Base-by-base conservation (phyloP, 2,888 invertebrate species). In the Timema podura region DNA sequence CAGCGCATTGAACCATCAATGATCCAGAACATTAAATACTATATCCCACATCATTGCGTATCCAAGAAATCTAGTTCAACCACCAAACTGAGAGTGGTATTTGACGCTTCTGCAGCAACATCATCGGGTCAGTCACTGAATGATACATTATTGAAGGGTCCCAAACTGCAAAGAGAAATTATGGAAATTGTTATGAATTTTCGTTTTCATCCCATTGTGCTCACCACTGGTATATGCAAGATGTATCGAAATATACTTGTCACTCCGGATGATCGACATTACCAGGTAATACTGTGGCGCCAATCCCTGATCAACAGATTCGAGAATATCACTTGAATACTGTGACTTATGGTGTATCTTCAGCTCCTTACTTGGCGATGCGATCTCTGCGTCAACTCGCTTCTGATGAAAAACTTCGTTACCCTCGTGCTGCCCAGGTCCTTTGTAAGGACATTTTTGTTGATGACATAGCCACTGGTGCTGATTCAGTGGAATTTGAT, bases 211-310 rank as follows among this genome's bases (percentile, higher is more conserved):
- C 6, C 15, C 11, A 45, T 59, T 8, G 59, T 59, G 5, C 45
- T 59, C 10, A 59, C 59, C 13, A 30, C 59, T 44, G 59, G 16
- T 15, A 59, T 59, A 59, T 59, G 59, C 30, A 59, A 59, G 13
- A 59, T 59, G 59, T 59, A 59, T 59, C 16, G 59, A 13, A 8
- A 59, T 2, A 13, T 59, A 5, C 59, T 44, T 6, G 30, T 59
- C 10, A 30, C 30, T 16, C 59, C 59, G 10, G 59, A 59, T 30
- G 16, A 59, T 16, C 6, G 13, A 45, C 15, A 30, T 11, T 59
- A 59, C 59, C 59, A 59, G 15, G 59, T 59, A 6, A 59, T 59
- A 44, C 59, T 59, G 7, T 59, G 59, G 59, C 59, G 59, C 8
- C 16, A 59, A 61, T 11, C 61, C 44, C 61, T 44, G 45, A 6